Base-by-base conservation (phyloP, 2,888 invertebrate species). In the Dinocampus coccinellae region DNA sequence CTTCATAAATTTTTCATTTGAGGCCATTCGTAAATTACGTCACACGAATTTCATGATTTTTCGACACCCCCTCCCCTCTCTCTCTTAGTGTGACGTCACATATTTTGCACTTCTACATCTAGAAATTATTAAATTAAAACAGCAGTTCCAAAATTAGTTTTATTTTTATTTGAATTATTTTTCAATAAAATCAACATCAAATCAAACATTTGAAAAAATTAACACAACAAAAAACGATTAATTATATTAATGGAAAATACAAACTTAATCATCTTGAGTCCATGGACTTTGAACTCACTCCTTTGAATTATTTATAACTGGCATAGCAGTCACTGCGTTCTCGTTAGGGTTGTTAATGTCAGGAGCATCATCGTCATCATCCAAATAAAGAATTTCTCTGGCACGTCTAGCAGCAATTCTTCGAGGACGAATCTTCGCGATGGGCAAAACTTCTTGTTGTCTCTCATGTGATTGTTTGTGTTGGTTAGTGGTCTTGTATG, bases 391-490 rank as follows among this genome's bases (percentile, higher is more conserved):
- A 69, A 72, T 55, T 70, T 75, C 74, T 58, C 63, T 22, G 66
- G 72, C 73, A 70, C 69, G 58, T 61, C 71, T 68, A 68, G 71
- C 75, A 13, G 74, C 73, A 73, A 76, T 68, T 73, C 71, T 73
- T 68, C 64, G 70, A 60, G 73, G 74, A 70, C 74, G 73, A 70
- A 73, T 69, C 55, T 69, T 73, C 26, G 70, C 61, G 33, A 72
- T 68, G 61, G 73, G 67, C 70, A 74, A 76, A 62, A 76, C 63
- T 66, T 74, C 70, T 76, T 60, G 58, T 29, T 33, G 33, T 7
- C 33, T 66, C 60, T 65, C 57, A 58, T 60, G 58, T 20, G 33
- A 65, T 58, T 36, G 58, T 52, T 65, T 58, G 36, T 53, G 42
- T n/a, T 42, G 33, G n/a, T 64, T 34, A 62, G 60, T 60, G 42